phyloP scores from a whole-genome alignment of 2,113 vertebrate species.

The Brachypodius melanocephalos region DNA sequence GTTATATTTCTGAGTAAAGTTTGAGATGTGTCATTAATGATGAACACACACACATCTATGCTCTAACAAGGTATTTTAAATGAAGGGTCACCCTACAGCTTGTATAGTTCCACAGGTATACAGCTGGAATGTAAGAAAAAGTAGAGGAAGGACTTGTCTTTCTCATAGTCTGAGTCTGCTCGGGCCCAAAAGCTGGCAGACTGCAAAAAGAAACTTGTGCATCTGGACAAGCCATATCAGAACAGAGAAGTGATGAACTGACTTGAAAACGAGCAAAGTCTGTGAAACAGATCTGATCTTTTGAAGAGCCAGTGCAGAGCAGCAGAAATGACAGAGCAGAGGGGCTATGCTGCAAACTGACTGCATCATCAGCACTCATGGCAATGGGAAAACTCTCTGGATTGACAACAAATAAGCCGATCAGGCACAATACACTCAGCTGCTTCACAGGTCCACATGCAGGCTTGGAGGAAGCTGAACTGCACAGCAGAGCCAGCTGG shows the following conservation, averaged over 20 bases:
- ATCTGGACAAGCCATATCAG: not conserved
- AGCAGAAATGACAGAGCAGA: not conserved
- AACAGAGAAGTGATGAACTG: not conserved
- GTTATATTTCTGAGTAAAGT: not conserved
- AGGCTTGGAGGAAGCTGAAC: slow-evolving; percentile 6
- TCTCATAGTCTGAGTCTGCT: not conserved
- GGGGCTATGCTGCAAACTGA: not conserved
- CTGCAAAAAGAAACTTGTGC: not conserved
- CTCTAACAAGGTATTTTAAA: not conserved
- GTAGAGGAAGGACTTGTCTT: not conserved
- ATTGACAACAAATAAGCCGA: slow-evolving; percentile 9
- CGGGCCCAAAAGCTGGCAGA: not conserved
- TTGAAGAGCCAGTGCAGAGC: not conserved
- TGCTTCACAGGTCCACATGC: slow-evolving; percentile 9
- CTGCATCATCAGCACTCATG: not conserved
- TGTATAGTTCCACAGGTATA: not conserved
- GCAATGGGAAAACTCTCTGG: not conserved
- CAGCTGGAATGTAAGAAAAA: not conserved
- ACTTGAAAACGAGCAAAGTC: not conserved
- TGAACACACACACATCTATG: not conserved
- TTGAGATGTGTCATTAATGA: not conserved
- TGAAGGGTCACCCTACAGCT: not conserved
- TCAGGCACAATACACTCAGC: not conserved
- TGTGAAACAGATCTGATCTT: slow-evolving; percentile 1
- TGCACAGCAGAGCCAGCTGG: slow-evolving; percentile 27